Percentiles rank a stretch among this genome's conserved stretches.
These are phyloP conservation scores for Ctenosaura bakeri DNA, from an alignment of 2,797 vertebrate genomes.

Conservation along the genomic window DNA sequence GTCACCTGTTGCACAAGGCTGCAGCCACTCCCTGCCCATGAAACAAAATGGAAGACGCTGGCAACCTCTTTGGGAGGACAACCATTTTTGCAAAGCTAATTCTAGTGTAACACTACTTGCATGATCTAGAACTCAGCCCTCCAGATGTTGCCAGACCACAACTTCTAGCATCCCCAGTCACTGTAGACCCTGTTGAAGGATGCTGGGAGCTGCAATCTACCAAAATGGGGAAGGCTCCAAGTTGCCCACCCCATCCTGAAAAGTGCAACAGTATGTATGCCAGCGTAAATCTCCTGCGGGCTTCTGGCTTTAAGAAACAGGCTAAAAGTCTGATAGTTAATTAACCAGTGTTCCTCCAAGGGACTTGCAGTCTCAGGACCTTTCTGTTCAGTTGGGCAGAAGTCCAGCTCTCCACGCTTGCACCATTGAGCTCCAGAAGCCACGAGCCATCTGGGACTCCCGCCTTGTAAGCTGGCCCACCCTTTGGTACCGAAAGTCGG, in stretches of 20 bases:
- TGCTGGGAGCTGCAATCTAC: neutral
- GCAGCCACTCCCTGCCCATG: no score
- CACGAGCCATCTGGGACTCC: conserved; percentile 86
- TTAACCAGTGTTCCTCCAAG: neutral
- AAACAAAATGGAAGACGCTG: no score
- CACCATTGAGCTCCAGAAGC: conserved; percentile 91
- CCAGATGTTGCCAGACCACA: neutral
- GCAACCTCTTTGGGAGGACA: no score
- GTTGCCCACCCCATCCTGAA: neutral
- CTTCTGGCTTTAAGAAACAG: neutral
- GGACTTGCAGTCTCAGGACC: conserved; percentile 72
- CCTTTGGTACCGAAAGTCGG: conserved; percentile 78
- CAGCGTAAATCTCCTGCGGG: no score
- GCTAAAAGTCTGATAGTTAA: neutral
- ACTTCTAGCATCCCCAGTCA: neutral
- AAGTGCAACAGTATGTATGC: no score
- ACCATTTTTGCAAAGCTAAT: no score
- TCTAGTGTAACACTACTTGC: no score
- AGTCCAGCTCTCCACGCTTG: conserved; percentile 80
- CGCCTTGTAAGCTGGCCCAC: conserved; percentile 87
- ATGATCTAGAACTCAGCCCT: no score
- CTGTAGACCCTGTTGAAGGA: neutral
- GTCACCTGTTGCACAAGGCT: no score
- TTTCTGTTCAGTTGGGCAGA: conserved; percentile 81
- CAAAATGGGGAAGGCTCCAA: neutral